These are phyloP conservation scores for Cheilosia grossa DNA, from an alignment of 2,888 invertebrate genomes.

Conservation along the genomic window DNA sequence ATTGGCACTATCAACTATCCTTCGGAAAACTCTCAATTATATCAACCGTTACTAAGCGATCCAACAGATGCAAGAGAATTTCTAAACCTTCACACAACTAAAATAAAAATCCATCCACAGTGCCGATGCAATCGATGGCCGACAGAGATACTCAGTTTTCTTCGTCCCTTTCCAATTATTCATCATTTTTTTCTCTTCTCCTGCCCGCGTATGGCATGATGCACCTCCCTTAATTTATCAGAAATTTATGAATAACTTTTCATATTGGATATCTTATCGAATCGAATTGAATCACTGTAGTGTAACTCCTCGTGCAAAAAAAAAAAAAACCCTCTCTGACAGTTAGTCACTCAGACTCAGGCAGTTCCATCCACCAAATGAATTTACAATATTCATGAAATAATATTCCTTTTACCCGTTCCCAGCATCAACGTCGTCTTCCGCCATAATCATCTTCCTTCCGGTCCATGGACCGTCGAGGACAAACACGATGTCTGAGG, in stretches of 20 bases:
- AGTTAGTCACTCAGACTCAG: neutral
- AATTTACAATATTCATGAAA: constrained; percentile 60
- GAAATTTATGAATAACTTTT: constrained; percentile 51
- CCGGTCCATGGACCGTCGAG: constrained; percentile 42
- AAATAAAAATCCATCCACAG: neutral
- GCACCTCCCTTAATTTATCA: constrained; percentile 9
- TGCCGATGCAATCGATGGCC: constrained; percentile 51
- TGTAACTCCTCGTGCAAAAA: neutral
- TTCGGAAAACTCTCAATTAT: constrained; percentile 29
- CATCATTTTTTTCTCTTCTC: neutral
- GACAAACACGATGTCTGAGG: constrained; percentile 59
- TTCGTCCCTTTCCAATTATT: constrained; percentile 36
- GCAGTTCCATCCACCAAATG: constrained; percentile 12
- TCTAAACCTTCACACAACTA: neutral
- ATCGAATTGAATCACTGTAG: constrained; percentile 19
- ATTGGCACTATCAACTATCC: constrained; percentile 21
- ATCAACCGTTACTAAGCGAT: constrained; percentile 24
- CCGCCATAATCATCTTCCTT: constrained; percentile 44
- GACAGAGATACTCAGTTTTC: constrained; percentile 15
- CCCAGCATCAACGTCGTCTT: neutral
- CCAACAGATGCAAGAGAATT: constrained; percentile 1
- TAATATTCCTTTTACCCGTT: constrained; percentile 36
- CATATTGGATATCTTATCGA: constrained; percentile 16
- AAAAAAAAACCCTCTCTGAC: neutral
- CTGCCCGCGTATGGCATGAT: neutral